Base-by-base conservation (phyloP, 2,797 vertebrate genomes). In the Fundulus diaphanus region DNA sequence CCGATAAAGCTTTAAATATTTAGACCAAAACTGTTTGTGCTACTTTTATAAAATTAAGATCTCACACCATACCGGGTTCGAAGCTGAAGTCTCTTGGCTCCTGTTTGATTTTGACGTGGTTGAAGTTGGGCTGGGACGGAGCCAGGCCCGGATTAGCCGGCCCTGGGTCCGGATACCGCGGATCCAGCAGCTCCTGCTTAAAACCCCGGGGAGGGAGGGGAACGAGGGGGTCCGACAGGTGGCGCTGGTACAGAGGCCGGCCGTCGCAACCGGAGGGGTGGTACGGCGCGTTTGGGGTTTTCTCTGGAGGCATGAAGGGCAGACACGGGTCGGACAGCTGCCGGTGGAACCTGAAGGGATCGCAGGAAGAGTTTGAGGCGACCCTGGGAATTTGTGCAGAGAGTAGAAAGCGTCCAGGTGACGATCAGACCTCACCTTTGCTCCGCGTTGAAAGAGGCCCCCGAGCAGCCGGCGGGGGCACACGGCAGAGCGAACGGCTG, bases 131-230 rank as follows among this genome's bases (percentile, higher is more conserved):
- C 54, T 92, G 81, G 0, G 94, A 79, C 40, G 11, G 72, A 20
- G 61, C 88, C 57, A 92, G 91, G 51, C 79, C 82, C 72, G 96
- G 92, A 80, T 86, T 82, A 0, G 95, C 90, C 0, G 92, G 90
- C 0, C 93, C 88, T 0, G 94, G 95, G 71, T 98, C 96, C 0
- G 89, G 87, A 7, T 97, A 98, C 7, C 94, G 94, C 0, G 96
- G 96, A 88, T 99, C 97, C 0, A 96, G 93, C 86, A 96, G 93
- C 91, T 99, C 98, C 92, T 97, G 97, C 87, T 99, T 98, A 93
- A 97, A 98, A 82, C 89, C 94, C 85, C 92, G 95, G 83, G 94
- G 82, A 49, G 95, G 92, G 0, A 85, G 84, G 0, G 95, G 95
- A 49, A 95, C 94, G 0, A 96, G 91, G 0, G 97, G 97, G 79